Base-by-base conservation (phyloP, 2,888 invertebrate species). In the Acanthosoma haemorrhoidale region DNA sequence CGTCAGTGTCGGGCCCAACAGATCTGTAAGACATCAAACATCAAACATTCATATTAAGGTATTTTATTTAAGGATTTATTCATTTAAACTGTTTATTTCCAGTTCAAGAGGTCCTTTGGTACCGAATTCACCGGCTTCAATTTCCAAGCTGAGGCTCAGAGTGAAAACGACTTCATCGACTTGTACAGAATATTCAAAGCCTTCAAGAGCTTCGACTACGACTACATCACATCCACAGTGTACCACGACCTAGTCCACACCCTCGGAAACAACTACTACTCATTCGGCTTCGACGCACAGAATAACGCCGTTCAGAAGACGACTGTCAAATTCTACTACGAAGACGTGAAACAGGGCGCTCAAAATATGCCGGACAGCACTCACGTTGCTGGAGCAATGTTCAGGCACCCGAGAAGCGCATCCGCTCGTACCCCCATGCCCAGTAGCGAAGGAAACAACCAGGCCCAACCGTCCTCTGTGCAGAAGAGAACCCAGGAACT, bases 101-200 rank as follows among this genome's bases (percentile, higher is more conserved):
- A 74, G 74, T 64, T 69, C 34, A 38, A 38, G 15, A 41, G 67
- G 13, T 71, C 71, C 13, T 51, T 75, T 58, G 77, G 77, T 36
- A 71, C 75, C 43, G 74, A 4, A 15, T 38, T 75, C 73, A 80
- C 83, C 67, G 87, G 87, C 16, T 79, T 84, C 74, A 80, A 81
- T 57, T 84, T 85, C 81, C 83, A 83, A 36, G 74, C 84, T 4
- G 80, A 84, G 76, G 83, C 82, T 73, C 82, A 82, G 85, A 41
- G 78, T 77, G 68, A 82, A 84, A 76, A 51, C 21, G 21, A 67
- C n/a, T 51, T 29, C 31, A 15, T 11, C 34, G 43, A 34, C 51
- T 34, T 16, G 18, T 78, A 80, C 51, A 81, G 81, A 72, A 41
- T 82, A 72, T 77, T 79, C 75, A 77, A 79, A 15, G 70, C 75